Base-by-base conservation (phyloP, 2,113 vertebrate genomes). In the Dinomys branickii region DNA sequence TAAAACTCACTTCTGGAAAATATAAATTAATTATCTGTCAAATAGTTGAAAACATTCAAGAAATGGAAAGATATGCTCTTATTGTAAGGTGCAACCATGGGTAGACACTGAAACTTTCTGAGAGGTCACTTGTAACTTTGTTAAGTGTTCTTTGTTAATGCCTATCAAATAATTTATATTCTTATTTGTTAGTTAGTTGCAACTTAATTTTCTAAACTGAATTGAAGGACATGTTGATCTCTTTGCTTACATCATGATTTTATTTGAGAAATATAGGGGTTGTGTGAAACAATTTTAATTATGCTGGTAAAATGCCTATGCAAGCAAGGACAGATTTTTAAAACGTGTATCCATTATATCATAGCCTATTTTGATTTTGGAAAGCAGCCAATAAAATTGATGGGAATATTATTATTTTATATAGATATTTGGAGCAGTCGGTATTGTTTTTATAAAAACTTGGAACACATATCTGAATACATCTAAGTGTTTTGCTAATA, bases 161-260 rank as follows among this genome's bases (percentile, higher is more conserved):
- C 7, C 65, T 33, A 58, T 30, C 50, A 63, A 90, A 83, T 33
- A 88, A 56, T 35, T 87, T 12, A 1, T 30, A 22, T 50, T 7
- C 28, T 38, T 54, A 41, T 61, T 59, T 0, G 58, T 35, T 13
- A 35, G 5, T 92, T 83, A 67, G 0, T 19, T 67, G 2, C 17
- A 69, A 12, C 7, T 38, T 71, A 85, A 35, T 88, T 61, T 7
- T 73, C 33, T 71, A 17, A 82, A 19, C 1, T 71, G 28, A 22
- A 0, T 26, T 30, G 0, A n/a, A 13, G 26, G 0, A 1, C 12
- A 33, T 20, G 35, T 61, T 63, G 52, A 12, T 78, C 10, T 47
- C 3, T 78, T 19, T 73, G 35, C 3, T 44, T 82, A 2, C 14
- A 20, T 59, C 1, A 41, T 28, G 7, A 85, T 61, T 61, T 80